Evolutionary conservation across 2,888 invertebrate genomes (phyloP), one percentile per base, ranked within the genome.

Genomic region (Chrysomela aeneicollis): DNA sequence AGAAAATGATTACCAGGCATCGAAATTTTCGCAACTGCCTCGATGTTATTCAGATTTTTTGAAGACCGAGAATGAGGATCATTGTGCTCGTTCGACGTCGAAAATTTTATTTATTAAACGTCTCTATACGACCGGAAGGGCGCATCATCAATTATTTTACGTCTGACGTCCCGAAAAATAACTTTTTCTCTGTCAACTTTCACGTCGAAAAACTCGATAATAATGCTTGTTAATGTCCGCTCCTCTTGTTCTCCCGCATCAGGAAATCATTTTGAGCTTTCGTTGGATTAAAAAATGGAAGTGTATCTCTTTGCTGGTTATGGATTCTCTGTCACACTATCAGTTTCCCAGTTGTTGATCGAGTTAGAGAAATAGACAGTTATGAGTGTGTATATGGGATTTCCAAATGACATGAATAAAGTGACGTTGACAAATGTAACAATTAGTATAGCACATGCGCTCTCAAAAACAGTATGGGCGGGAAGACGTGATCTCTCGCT

Each of bases 191-290:
- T 57, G 57, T 57, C 57, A 46, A 57, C 37, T 22, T 57, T 21
- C n/a, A 57, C 57, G 46, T 57, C 21, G 26, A 26, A 26, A 57
- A 57, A 42, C 46, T 46, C 30, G 18, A 12, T 46, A 57, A 57
- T 57, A 32, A 57, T 57, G 57, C 46, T 57, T 57, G 47, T 57
- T 57, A 57, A 57, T 57, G 57, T 57, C 47, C 57, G 26, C 47
- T 46, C 17, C 57, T 46, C 47, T 46, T 12, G 22, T 37, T 46
- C 26, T 47, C 32, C 8, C 32, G 15, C 10, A 42, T 42, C 42
- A 42, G n/a, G 15, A 1, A 15, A 42, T 42, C 3, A 15, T 42
- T 15, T n/a, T 3, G 15, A 42, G 42, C 6, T 42, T 42, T 15
- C 42, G 12, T 15, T 1, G 15, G 42, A 42, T 42, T 42, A 3